These are phyloP conservation scores for Drosophila planitibia DNA, from an alignment of 2,888 invertebrate species.

Conservation along the genomic window DNA sequence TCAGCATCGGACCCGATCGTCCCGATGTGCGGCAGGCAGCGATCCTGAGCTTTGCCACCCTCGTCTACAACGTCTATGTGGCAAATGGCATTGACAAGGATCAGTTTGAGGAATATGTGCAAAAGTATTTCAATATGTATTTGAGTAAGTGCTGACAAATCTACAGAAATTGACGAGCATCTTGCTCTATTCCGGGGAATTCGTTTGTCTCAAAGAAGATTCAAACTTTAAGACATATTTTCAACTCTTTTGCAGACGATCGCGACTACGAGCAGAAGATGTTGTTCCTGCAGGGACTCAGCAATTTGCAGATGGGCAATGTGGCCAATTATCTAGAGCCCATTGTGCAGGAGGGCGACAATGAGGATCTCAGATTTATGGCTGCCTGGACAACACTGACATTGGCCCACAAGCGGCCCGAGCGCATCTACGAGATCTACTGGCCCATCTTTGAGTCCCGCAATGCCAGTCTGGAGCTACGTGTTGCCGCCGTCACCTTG, in stretches of 20 bases:
- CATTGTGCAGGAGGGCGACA: constrained; percentile 86
- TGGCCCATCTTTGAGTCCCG: constrained; percentile 90
- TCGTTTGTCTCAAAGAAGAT: neutral
- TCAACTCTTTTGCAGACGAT: constrained; percentile 86
- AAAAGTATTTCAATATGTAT: constrained; percentile 90
- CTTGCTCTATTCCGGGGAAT: neutral
- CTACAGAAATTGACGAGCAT: neutral
- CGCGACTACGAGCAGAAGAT: constrained; percentile 89
- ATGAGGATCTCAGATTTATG: constrained; percentile 87
- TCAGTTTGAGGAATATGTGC: constrained; percentile 89
- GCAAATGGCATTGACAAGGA: constrained; percentile 87
- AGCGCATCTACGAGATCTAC: constrained; percentile 87
- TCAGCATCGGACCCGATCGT: constrained; percentile 84
- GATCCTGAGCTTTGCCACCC: constrained; percentile 89
- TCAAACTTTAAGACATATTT: neutral
- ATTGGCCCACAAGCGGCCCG: constrained; percentile 86
- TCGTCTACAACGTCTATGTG: constrained; percentile 88
- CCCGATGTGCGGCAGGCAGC: constrained; percentile 89
- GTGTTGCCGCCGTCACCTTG: constrained; percentile 89
- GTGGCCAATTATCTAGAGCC: constrained; percentile 87
- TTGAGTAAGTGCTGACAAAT: constrained; percentile 86
- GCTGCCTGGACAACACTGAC: constrained; percentile 88
- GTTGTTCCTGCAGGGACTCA: constrained; percentile 90
- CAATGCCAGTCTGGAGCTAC: constrained; percentile 89
- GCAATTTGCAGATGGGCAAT: constrained; percentile 88